These are phyloP conservation scores for Vulpes vulpes DNA, from an alignment of 2,113 vertebrate genomes.

Conservation along the genomic window DNA sequence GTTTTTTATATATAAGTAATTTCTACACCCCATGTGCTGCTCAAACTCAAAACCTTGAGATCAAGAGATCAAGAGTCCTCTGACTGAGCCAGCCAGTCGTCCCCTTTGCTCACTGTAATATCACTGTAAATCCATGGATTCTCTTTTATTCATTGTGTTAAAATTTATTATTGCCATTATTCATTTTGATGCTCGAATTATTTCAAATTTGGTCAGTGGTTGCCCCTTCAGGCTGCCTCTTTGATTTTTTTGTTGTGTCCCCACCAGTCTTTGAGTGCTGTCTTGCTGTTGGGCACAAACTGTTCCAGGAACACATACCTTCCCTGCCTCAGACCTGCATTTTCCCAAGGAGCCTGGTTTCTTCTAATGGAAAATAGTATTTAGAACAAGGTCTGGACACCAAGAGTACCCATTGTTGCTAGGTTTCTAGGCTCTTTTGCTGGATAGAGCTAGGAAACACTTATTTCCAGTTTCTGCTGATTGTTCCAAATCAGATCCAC, in stretches of 20 bases:
- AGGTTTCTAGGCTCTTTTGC: background rate
- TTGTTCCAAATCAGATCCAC: background rate
- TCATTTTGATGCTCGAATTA: background rate
- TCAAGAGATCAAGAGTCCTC: background rate
- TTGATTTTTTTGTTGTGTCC: background rate
- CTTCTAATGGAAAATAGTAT: background rate
- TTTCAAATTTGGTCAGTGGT: background rate
- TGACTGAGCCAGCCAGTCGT: background rate
- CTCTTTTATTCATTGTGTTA: background rate
- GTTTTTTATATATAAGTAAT: background rate
- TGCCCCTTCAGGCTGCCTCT: background rate
- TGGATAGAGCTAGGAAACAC: background rate
- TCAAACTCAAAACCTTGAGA: background rate
- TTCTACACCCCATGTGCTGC: background rate
- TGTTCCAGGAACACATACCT: background rate
- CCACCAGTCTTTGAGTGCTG: background rate
- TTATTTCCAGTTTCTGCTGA: background rate
- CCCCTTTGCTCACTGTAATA: background rate
- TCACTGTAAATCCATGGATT: background rate
- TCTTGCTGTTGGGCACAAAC: constrained; percentile 28
- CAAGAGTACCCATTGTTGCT: background rate
- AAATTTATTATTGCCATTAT: background rate
- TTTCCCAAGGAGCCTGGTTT: background rate
- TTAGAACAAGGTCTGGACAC: background rate
- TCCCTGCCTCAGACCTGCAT: background rate